Percentiles rank a stretch among this genome's conserved stretches.
Conservation (phyloP, 2,797 vertebrate genomes). For the Megalops cyprinoides region DNA sequence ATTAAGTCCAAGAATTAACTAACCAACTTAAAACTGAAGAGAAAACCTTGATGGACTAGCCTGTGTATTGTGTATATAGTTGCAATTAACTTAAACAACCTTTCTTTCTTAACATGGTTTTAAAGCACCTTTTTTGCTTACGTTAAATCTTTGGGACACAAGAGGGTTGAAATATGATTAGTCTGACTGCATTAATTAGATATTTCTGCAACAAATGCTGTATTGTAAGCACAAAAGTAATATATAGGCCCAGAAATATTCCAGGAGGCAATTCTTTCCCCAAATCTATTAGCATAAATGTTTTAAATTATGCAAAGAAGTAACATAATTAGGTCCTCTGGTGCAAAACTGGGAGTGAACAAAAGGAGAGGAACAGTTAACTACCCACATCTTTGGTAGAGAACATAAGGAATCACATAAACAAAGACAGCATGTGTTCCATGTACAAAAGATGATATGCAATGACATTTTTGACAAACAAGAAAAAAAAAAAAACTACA, state of each 20-base stretch:
- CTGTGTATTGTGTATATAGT: neutral
- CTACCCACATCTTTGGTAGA: neutral
- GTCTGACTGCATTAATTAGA: slow-evolving; percentile 10
- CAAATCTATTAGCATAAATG: slow-evolving; percentile 29
- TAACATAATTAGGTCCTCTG: slow-evolving; percentile 34
- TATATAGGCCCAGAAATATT: slow-evolving; percentile 23
- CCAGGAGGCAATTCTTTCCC: slow-evolving; percentile 18
- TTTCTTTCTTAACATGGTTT: neutral
- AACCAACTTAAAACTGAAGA: neutral
- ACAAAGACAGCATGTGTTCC: neutral
- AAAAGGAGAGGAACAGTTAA: neutral
- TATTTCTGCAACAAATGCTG: slow-evolving; percentile 12
- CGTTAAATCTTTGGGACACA: neutral
- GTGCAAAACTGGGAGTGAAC: slow-evolving; percentile 21
- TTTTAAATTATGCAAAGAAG: slow-evolving; percentile 19
- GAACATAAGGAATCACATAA: slow-evolving; percentile 2
- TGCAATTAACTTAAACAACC: neutral
- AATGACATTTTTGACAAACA: slow-evolving; percentile 1
- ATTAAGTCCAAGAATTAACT: neutral
- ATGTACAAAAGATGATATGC: neutral
- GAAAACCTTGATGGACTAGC: neutral
- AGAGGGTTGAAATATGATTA: neutral
- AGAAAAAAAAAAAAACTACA: neutral
- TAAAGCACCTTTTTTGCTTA: slow-evolving; percentile 5
- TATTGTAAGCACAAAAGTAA: slow-evolving; percentile 27